phyloP scores from a whole-genome alignment of 2,797 vertebrate species.

The Acipenser oxyrinchus region DNA sequence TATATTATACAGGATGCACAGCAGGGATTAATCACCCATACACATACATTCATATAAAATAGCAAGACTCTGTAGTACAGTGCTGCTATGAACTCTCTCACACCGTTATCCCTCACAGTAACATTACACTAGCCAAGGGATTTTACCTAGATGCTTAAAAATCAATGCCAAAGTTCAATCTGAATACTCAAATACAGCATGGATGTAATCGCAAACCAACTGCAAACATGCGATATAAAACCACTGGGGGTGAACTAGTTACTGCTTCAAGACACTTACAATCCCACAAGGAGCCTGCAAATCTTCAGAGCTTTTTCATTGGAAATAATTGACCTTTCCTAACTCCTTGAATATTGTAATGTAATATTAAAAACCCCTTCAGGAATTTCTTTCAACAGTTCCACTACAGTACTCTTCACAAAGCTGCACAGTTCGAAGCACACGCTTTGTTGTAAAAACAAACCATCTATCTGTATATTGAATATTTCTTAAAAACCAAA shows the following conservation, averaged over 20 bases:
- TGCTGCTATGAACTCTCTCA: too few species aligned
- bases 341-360: neutral
- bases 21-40: too few species aligned
- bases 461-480: conserved; percentile 2
- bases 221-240: neutral
- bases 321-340: conserved; percentile 13
- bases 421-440: conserved; percentile 3
- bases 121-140: too few species aligned
- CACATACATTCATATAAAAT: too few species aligned
- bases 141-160: too few species aligned
- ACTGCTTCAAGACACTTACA: conserved; percentile 1
- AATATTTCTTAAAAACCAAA: neutral
- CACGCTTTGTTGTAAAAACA: neutral
- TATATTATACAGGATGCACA: too few species aligned
- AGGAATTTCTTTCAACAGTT: conserved; percentile 8
- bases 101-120: too few species aligned
- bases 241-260: neutral
- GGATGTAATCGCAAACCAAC: neutral
- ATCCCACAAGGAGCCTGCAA: conserved; percentile 9
- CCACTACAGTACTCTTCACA: conserved; percentile 11
- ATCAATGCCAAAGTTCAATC: too few species aligned
- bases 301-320: conserved; percentile 10
- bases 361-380: conserved; percentile 2
- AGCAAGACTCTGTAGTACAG: too few species aligned
- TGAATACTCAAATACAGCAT: too few species aligned